Evolutionary conservation across 2,113 vertebrate genomes (phyloP), one percentile per base, ranked within the genome.

Genomic region (Brachirus orientalis): DNA sequence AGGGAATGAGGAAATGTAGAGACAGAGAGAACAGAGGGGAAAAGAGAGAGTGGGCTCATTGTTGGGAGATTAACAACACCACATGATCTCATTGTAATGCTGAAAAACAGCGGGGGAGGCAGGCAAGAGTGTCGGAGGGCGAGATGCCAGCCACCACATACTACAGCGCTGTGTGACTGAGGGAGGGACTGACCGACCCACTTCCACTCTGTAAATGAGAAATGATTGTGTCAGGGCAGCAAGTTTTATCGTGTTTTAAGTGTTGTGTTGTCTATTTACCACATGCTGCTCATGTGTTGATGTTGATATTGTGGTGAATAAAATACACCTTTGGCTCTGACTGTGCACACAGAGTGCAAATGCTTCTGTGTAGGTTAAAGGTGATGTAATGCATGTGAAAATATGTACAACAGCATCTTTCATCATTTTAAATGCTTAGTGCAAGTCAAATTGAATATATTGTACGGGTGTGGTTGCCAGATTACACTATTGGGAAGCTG

Each of bases 51-150:
- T 83, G 83, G 81, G 84, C 80, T 80, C 90, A 93, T 94, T 94
- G 93, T 94, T 94, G 88, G 83, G 90, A 93, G 93, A 94, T 94
- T 94, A 94, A 93, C 92, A 93, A 92, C 92, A 93, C 90, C 92
- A 93, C 93, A 93, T 94, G 93, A 94, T 91, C 92, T 90, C 90
- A 94, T 94, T 94, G 93, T 94, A 85, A 90, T 91, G 88, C 87
- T 87, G 90, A 85, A 93, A 28, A 90, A 89, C 89, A 86, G 90
- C 85, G 89, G 92, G 92, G 92, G 92, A 90, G 90, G 91, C 80
- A 77, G 79, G 87, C 74, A 76, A 78, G 83, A 85, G 88, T 69
- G 86, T 85, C 77, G 76, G 73, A 89, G 90, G 90, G 88, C 87
- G 74, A 89, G 78, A 89, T 92, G 92, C 92, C 92, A 92, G 83